Evolutionary conservation across 2,797 vertebrate genomes (phyloP).

Genomic region (Percopsis omiscomaycus): DNA sequence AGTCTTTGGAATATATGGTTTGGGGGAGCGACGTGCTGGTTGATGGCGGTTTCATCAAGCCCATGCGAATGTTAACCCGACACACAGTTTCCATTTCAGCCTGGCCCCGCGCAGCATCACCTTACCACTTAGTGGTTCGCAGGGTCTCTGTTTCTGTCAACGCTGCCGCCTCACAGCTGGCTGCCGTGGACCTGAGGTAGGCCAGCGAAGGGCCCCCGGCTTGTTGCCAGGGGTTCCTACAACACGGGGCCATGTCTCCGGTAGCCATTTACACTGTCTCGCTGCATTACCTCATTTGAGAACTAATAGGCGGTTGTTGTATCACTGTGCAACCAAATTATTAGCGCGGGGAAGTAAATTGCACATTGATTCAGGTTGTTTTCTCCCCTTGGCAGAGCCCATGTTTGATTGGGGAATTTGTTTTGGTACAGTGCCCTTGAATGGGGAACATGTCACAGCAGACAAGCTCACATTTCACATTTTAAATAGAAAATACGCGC

Average conservation of each 20-base stretch:
- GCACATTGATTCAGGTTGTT: conserved; percentile 16
- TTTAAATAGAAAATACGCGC: not conserved
- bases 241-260: conserved; percentile 18
- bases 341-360: conserved; percentile 30
- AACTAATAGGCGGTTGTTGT: conserved; percentile 28
- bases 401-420: conserved; percentile 2
- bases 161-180: conserved; percentile 40
- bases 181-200: not conserved
- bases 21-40: conserved; percentile 42
- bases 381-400: conserved; percentile 4
- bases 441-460: not conserved
- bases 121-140: conserved; percentile 59
- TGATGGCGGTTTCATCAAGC: conserved; percentile 65
- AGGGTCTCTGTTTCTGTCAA: conserved; percentile 49
- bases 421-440: conserved; percentile 2
- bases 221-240: conserved; percentile 23
- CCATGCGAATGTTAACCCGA: conserved; percentile 76
- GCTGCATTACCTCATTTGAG: conserved; percentile 42
- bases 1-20: conserved; percentile 70
- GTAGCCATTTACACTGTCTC: conserved; percentile 36
- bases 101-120: conserved; percentile 47
- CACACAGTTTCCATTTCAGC: conserved; percentile 70
- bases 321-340: conserved; percentile 23
- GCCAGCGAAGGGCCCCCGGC: conserved; percentile 1
- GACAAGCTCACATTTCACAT: not conserved